Conservation (phyloP, 2,888 invertebrate genomes). For the Calameuta filiformis region DNA sequence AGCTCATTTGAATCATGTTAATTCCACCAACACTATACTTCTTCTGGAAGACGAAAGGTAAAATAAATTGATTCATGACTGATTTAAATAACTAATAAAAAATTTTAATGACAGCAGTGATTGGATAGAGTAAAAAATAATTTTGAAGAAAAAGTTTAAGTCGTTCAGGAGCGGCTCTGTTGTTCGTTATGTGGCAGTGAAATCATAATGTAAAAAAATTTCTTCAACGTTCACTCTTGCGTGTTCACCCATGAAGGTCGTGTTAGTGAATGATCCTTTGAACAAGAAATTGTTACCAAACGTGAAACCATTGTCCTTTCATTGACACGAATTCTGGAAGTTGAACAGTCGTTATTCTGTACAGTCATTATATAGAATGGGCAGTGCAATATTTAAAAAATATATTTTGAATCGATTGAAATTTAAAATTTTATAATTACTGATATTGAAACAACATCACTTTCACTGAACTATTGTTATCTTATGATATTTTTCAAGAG, state of each 20-base stretch:
- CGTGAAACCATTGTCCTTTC: background rate
- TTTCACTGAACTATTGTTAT: too few species aligned
- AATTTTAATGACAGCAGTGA: background rate
- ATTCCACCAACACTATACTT: constrained; percentile 47
- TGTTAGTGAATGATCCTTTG: background rate
- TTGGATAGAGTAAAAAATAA: background rate
- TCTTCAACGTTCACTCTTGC: background rate
- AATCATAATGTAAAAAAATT: background rate
- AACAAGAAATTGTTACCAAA: background rate
- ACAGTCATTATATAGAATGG: too few species aligned
- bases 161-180: background rate
- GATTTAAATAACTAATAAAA: background rate
- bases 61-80: background rate
- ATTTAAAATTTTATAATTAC: background rate
- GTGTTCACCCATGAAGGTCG: background rate
- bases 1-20: constrained; percentile 41
- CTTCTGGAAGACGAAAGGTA: constrained; percentile 58
- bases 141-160: background rate
- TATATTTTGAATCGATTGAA: background rate
- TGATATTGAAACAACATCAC: too few species aligned
- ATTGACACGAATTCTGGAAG: background rate
- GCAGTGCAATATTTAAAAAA: background rate
- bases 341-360: too few species aligned
- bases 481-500: background rate
- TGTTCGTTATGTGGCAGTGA: background rate